Conservation (phyloP, 1,140 invertebrate genomes). For the Galleria mellonella region DNA sequence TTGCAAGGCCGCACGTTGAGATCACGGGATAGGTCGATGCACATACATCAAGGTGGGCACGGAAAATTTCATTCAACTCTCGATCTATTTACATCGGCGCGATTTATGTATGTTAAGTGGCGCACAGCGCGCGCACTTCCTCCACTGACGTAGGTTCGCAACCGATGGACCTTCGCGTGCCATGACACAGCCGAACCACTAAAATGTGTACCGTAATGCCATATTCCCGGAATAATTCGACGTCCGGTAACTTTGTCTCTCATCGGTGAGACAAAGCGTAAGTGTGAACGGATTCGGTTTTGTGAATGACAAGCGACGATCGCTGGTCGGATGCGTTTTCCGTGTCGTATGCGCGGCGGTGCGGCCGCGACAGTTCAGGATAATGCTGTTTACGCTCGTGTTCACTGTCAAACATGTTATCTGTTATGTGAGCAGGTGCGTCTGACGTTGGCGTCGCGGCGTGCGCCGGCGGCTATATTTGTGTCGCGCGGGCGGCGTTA, state of each 20-base stretch:
- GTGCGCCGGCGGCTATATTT: conserved; percentile 43
- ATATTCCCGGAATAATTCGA: conserved; percentile 37
- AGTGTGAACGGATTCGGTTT: conserved; percentile 8
- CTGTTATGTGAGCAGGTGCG: conserved; percentile 64
- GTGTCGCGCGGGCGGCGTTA: conserved; percentile 54
- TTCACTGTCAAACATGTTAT: conserved; percentile 63
- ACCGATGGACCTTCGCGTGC: conserved; percentile 45
- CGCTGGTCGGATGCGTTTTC: conserved; percentile 2
- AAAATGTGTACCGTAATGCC: conserved; percentile 15
- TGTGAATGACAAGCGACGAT: conserved; percentile 9
- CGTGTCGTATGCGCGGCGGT: conserved; percentile 4
- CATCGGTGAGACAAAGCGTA: conserved; percentile 19
- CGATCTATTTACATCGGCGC: conserved; percentile 63
- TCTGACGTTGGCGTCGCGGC: conserved; percentile 38
- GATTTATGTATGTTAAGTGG: conserved; percentile 39
- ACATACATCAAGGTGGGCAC: conserved; percentile 59
- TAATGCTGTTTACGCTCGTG: conserved; percentile 59
- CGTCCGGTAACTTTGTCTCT: conserved; percentile 28
- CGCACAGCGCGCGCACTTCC: conserved; percentile 50
- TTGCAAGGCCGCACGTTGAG: conserved; percentile 62
- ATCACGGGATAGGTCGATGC: conserved; percentile 59
- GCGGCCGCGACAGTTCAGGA: conserved; percentile 13
- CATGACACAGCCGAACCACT: conserved; percentile 17
- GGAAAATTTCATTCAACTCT: conserved; percentile 64
- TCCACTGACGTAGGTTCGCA: conserved; percentile 50